These are phyloP conservation scores for Danaus melanippus DNA, from an alignment of 1,140 invertebrate genomes.

Conservation along the genomic window DNA sequence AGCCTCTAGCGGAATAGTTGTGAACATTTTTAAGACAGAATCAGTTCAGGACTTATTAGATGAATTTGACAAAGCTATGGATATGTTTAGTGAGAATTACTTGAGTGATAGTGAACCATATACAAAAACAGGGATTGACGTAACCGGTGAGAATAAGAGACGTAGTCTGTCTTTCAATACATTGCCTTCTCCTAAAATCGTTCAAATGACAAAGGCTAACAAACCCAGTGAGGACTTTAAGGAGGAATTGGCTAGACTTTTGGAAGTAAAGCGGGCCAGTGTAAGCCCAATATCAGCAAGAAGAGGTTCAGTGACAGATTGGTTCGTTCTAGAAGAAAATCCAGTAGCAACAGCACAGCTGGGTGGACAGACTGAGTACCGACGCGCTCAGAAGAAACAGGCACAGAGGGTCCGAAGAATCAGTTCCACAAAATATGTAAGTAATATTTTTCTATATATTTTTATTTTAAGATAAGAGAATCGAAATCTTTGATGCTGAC, in stretches of 20 bases:
- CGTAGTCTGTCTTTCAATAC: slow-evolving; percentile 52
- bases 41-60: slow-evolving; percentile 54
- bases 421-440: slow-evolving; percentile 67
- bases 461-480: too few species aligned
- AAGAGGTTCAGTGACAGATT: slow-evolving; percentile 59
- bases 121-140: slow-evolving; percentile 33
- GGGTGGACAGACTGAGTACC: slow-evolving; percentile 44
- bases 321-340: slow-evolving; percentile 59
- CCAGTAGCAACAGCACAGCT: slow-evolving; percentile 7
- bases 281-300: slow-evolving; percentile 23
- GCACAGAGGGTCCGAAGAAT: slow-evolving; percentile 50
- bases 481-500: too few species aligned
- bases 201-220: slow-evolving; percentile 49
- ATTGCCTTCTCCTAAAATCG: slow-evolving; percentile 50
- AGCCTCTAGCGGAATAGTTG: slow-evolving; percentile 35
- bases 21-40: slow-evolving; percentile 46
- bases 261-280: slow-evolving; percentile 36
- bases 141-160: slow-evolving; percentile 36
- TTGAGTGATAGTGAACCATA: slow-evolving; percentile 62
- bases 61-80: slow-evolving; percentile 55
- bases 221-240: slow-evolving; percentile 55
- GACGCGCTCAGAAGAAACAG: slow-evolving; percentile 52
- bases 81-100: slow-evolving; percentile 62
- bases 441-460: slow-evolving; percentile 20
- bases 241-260: slow-evolving; percentile 40